These are phyloP conservation scores for Thera obeliscata DNA, from an alignment of 2,888 invertebrate species.

Conservation along the genomic window DNA sequence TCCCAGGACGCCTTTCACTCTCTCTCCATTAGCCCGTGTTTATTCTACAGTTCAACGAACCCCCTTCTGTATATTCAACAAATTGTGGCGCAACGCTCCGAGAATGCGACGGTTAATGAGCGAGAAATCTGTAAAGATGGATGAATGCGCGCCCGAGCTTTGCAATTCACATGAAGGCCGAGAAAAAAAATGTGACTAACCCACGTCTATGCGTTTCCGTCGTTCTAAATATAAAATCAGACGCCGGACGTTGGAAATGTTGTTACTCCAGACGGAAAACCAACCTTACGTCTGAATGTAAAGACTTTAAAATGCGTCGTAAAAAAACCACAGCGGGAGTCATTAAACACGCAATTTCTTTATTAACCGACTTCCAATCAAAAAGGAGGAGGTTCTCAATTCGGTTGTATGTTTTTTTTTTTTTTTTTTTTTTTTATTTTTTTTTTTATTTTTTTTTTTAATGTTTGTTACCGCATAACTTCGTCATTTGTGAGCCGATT, in stretches of 20 bases:
- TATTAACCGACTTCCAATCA: too few species aligned
- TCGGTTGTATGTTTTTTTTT: too few species aligned
- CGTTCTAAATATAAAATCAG: constrained; percentile 77
- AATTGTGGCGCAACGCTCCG: constrained; percentile 51
- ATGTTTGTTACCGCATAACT: too few species aligned
- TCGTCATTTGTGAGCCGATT: too few species aligned
- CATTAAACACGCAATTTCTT: constrained; percentile 56
- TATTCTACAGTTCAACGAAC: constrained; percentile 69
- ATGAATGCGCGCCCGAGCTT: constrained; percentile 60
- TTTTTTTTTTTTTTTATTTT: too few species aligned
- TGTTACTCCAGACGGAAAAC: constrained; percentile 48
- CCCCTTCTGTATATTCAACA: constrained; percentile 62
- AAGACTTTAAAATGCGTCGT: constrained; percentile 52
- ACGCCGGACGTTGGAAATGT: constrained; percentile 48
- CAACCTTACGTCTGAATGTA: constrained; percentile 51
- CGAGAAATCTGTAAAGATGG: constrained; percentile 45
- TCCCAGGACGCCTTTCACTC: constrained; percentile 64
- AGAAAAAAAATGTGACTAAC: constrained; percentile 57
- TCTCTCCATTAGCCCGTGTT: constrained; percentile 64
- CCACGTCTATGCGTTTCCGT: constrained; percentile 68
- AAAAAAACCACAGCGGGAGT: constrained; percentile 61
- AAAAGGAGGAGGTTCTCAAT: too few species aligned
- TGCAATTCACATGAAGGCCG: constrained; percentile 79
- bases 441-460: too few species aligned
- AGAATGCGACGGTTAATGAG: constrained; percentile 60